Evolutionary conservation across 2,797 vertebrate genomes (phyloP), one percentile per base, ranked within the genome.

Genomic region (Lacerta viridis): DNA sequence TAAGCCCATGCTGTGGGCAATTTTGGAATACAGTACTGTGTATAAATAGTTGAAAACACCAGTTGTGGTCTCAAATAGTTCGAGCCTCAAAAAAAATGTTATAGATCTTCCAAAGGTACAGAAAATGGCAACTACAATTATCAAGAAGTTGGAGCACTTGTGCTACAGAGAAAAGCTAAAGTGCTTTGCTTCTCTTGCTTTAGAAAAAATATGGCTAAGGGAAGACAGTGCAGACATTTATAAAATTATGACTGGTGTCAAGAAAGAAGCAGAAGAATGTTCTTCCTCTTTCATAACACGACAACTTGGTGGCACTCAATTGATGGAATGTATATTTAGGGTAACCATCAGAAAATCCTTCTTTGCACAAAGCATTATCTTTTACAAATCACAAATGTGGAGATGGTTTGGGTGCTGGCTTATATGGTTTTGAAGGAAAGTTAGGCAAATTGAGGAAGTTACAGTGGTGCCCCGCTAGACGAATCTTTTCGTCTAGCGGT

Each of bases 371-470:
- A 13, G 69, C 20, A 81, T 71, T 46, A 81, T 64, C 25, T 36
- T 68, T 27, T 15, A 17, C 15, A 50, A 74, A 41, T 80, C 9
- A 68, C 5, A 88, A 77, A 76, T 59, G 27, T 83, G 25, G 25
- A 59, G 75, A 59, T 41, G 7, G 29, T 17, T 33, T 69, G 39
- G 23, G 15, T 86, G 33, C 29, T 68, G 2, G 3, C 18, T 80
- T 72, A 59, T 17, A n/a, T 80, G 27, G 15, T 72, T 87, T 80
- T 69, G 59, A 71, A 87, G 71, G 36, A 39, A 80, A 71, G 36
- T 29, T 33, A 33, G 17, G 29, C 17, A 61, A 2, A 39, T 86
- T 27, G 27, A 3, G 43, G 71, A 74, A 50, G 46, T 15, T 69
- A 33, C 33, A 33, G 33, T 33, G 33, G 33, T 33, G 33, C 33